phyloP scores from a whole-genome alignment of 1,140 invertebrate species.

The Rhagoletis pomonella region DNA sequence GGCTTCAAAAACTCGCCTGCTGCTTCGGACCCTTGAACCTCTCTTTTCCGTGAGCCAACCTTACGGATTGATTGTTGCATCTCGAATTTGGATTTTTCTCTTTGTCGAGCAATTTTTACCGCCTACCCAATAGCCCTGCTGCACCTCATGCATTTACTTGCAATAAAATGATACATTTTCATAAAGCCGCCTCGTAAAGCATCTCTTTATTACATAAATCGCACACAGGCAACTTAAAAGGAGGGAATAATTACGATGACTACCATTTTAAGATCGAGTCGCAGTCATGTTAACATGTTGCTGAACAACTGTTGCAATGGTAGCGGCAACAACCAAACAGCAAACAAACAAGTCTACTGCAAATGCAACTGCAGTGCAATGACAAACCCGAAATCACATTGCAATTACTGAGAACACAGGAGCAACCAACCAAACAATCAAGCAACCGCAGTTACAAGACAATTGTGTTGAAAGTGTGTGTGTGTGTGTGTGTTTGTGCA shows the following conservation, averaged over 20 bases:
- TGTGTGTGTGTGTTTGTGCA: not conserved
- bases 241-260: not conserved
- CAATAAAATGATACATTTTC: too few species aligned
- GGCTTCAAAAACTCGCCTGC: too few species aligned
- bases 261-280: not conserved
- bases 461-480: not conserved
- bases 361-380: not conserved
- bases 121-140: too few species aligned
- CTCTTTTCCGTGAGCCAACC: too few species aligned
- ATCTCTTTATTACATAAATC: too few species aligned
- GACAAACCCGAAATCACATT: not conserved
- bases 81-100: too few species aligned
- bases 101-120: too few species aligned
- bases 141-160: too few species aligned
- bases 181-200: too few species aligned
- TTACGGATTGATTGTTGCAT: too few species aligned
- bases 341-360: not conserved
- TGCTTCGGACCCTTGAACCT: too few species aligned
- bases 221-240: not conserved
- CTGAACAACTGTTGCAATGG: not conserved
- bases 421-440: not conserved
- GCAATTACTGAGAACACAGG: not conserved
- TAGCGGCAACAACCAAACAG: not conserved
- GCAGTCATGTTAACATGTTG: conserved; percentile 27
- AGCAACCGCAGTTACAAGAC: not conserved